These are phyloP conservation scores for Schlechtendalia chinensis DNA, from an alignment of 1,140 invertebrate species.

Conservation along the genomic window DNA sequence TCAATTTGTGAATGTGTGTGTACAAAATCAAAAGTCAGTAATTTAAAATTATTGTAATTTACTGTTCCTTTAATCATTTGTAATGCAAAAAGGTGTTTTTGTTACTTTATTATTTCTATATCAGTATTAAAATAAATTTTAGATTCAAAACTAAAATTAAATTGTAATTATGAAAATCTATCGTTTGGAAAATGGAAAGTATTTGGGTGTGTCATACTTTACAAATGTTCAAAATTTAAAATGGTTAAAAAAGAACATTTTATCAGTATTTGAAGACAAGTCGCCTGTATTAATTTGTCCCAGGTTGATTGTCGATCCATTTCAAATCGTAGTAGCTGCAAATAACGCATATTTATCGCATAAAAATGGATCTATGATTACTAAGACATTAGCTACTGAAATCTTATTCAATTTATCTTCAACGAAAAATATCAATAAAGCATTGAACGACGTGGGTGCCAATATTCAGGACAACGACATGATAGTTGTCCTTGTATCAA, in stretches of 20 bases:
- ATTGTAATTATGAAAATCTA: constrained; percentile 1
- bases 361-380: constrained; percentile 60
- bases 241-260: constrained; percentile 28
- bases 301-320: constrained; percentile 63
- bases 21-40: no score
- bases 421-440: constrained; percentile 68
- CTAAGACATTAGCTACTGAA: constrained; percentile 66
- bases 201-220: constrained; percentile 38
- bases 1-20: no score
- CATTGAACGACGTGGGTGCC: constrained; percentile 66
- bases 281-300: constrained; percentile 62
- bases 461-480: constrained; percentile 61
- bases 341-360: constrained; percentile 65
- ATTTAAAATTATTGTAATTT: no score
- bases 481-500: constrained; percentile 61
- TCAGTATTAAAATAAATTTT: no score
- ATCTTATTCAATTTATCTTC: constrained; percentile 68
- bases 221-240: constrained; percentile 28
- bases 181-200: constrained; percentile 21
- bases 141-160: no score
- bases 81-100: no score
- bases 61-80: no score
- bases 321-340: constrained; percentile 67
- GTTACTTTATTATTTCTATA: no score
- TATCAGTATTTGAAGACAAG: constrained; percentile 1